Conservation (phyloP, 1,140 invertebrate species). For the Drosophila erecta region DNA sequence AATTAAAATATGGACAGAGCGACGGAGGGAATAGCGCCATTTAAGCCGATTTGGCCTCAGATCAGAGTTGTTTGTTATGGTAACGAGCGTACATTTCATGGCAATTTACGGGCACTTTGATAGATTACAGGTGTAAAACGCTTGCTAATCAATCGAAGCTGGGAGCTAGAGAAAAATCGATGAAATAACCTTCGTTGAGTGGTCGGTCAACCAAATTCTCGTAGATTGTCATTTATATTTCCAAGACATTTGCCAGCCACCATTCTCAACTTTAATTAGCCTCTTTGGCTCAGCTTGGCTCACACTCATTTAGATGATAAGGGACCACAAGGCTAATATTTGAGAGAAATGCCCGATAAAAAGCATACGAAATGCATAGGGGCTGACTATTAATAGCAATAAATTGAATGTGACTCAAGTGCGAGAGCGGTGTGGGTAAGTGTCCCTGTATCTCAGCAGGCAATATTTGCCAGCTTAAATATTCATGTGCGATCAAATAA, state of each 20-base stretch:
- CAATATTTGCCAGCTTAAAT: conserved; percentile 72
- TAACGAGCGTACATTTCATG: conserved; percentile 49
- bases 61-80: conserved; percentile 19
- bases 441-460: conserved; percentile 29
- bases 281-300: neutral
- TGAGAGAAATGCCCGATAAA: conserved; percentile 52
- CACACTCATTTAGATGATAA: neutral
- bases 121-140: conserved; percentile 43
- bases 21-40: conserved; percentile 26
- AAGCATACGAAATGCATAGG: conserved; percentile 64
- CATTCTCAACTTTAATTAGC: conserved; percentile 52
- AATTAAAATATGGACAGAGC: conserved; percentile 54
- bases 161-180: conserved; percentile 14
- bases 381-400: conserved; percentile 70
- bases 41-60: conserved; percentile 44
- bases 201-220: conserved; percentile 6
- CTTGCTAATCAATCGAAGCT: conserved; percentile 38
- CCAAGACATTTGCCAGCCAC: conserved; percentile 40
- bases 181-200: neutral
- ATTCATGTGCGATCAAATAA: conserved; percentile 78
- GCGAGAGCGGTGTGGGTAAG: conserved; percentile 18
- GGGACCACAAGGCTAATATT: conserved; percentile 41
- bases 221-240: conserved; percentile 37
- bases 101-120: conserved; percentile 24
- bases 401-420: conserved; percentile 65